Conservation (phyloP, 1,140 invertebrate genomes). For the Trichonephila clavipes region DNA sequence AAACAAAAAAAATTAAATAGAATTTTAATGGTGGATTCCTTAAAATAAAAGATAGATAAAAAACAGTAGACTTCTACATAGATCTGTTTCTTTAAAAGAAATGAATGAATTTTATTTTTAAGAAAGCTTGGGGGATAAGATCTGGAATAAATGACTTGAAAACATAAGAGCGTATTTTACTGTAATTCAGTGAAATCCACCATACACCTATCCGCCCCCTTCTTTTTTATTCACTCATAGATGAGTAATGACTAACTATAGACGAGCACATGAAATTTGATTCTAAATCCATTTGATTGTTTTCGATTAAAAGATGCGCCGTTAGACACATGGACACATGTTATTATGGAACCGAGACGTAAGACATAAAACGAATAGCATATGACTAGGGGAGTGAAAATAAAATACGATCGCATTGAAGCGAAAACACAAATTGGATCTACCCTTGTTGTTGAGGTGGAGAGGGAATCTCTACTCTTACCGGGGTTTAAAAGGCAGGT, state of each 20-base stretch:
- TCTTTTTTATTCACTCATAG: neutral
- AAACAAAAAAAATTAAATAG: too few species aligned
- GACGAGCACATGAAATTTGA: neutral
- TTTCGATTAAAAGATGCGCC: neutral
- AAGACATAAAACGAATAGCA: neutral
- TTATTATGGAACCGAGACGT: neutral
- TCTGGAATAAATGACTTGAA: too few species aligned
- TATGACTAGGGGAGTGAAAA: neutral
- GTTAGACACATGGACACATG: neutral
- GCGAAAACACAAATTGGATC: neutral
- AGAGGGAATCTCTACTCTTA: neutral
- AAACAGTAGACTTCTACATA: too few species aligned
- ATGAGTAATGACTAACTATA: slow-evolving; percentile 1
- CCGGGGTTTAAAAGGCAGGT: neutral
- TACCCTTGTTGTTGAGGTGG: neutral
- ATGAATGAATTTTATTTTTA: too few species aligned
- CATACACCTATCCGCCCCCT: neutral
- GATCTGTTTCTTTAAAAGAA: too few species aligned
- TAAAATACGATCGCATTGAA: neutral
- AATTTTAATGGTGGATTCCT: too few species aligned
- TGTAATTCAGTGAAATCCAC: too few species aligned
- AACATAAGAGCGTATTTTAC: too few species aligned
- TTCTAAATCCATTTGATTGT: neutral
- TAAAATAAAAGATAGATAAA: too few species aligned
- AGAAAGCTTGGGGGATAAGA: too few species aligned